Evolutionary conservation across 2,113 vertebrate species (phyloP), one percentile per base, ranked within the genome.

Genomic region (Seriola quinqueradiata): DNA sequence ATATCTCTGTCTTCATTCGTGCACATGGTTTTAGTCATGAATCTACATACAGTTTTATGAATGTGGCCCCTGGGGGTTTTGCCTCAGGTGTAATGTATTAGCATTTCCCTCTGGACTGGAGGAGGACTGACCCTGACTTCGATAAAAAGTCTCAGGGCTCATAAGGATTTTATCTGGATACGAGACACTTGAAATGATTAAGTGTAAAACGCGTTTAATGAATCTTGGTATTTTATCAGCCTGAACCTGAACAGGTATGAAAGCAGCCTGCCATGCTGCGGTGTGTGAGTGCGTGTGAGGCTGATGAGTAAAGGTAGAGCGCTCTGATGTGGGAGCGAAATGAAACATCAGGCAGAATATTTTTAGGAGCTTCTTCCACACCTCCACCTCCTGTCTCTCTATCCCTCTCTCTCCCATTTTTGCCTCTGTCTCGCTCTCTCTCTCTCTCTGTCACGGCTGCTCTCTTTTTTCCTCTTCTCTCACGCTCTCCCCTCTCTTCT

Each of bases 261-360:
- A 38, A 28, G 3, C 48, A 42, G 44, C n/a, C 28, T 0, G 5
- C 2, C 23, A 0, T 64, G 21, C 9, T 13, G 63, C 2, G 6
- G 46, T 36, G 57, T 32, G 25, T 13, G 3, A 12, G 54, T n/a
- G 65, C 19, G 17, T 6, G 5, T 59, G n/a, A 11, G 70, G 75
- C 13, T 48, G 46, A 16, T 13, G 28, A 75, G 73, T 8, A 52
- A 42, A 77, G 87, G 67, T n/a, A 7, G 17, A 70, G 65, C 23
- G 64, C 4, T 77, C 65, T 70, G 86, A 82, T 77, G 86, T 83
- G 84, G 78, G 87, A 87, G 83, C 79, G 72, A 72, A 87, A 82
- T 73, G 74, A 87, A 91, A 92, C 91, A 91, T 91, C 87, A 86
- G 83, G 87, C 70, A 12, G 89, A 86, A 78, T 91, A 92, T 92